phyloP scores from a whole-genome alignment of 53 echinoderm and acorn worm genomes.

The Astropecten irregularis region DNA sequence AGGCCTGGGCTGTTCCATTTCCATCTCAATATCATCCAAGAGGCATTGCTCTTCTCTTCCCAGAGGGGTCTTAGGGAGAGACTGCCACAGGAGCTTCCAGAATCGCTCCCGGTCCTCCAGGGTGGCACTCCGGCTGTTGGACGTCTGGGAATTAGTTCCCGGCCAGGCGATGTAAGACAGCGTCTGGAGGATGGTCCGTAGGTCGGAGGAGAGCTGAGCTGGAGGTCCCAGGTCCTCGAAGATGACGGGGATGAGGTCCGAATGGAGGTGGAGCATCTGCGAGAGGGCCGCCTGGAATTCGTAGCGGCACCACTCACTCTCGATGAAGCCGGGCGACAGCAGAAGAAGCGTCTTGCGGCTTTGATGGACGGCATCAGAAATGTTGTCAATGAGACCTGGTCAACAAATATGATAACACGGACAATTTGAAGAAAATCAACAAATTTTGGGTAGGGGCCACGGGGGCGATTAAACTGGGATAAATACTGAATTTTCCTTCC shows the following conservation, averaged over 20 bases:
- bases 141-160: no score
- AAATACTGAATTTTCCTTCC: no score
- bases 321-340: conserved; percentile 56
- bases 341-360: conserved; percentile 61
- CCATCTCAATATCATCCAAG: no score
- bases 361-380: conserved; percentile 48
- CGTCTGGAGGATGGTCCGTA: conserved; percentile 26
- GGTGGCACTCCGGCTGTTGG: conserved; percentile 1
- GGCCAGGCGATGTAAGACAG: conserved; percentile 65
- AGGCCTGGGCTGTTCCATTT: no score
- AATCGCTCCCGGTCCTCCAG: conserved; percentile 6
- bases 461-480: no score
- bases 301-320: conserved; percentile 65
- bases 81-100: conserved; percentile 34
- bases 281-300: conserved; percentile 54
- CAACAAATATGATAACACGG: no score
- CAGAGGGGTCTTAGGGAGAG: conserved; percentile 17
- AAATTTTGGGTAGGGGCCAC: no score
- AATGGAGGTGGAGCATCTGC: conserved; percentile 35
- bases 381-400: conserved; percentile 61
- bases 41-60: not conserved
- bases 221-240: conserved; percentile 50
- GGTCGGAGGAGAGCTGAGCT: conserved; percentile 13
- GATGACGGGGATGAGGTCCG: conserved; percentile 66
- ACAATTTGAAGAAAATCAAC: no score